Evolutionary conservation across 2,888 invertebrate species (phyloP), one percentile per base, ranked within the genome.

Genomic region (Augochlorella aurata): DNA sequence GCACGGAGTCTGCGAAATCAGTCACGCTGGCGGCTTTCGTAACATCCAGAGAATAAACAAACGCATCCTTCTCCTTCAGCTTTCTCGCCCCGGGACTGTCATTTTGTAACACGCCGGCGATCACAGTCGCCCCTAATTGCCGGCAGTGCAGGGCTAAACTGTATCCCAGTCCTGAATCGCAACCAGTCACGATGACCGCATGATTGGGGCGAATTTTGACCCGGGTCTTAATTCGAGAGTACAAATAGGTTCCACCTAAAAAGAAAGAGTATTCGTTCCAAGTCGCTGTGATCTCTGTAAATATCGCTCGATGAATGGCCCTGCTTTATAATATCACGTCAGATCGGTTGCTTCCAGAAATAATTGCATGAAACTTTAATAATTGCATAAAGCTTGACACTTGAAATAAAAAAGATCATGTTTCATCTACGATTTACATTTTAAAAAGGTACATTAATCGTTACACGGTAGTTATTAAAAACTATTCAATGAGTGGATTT

Each of bases 141-240:
- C 95, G 95, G 10, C 95, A 94, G 85, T 96, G 95, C 38, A 96
- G 94, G 0, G 97, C 96, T 69, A 97, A 92, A 2, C 96, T 96
- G 94, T 95, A 97, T 76, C 98, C 98, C 21, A 98, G 94, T 3
- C 98, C 98, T 78, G 97, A 97, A 93, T 98, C 98, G 92, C 98
- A 98, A 63, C 98, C 98, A 10, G 97, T 97, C 86, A 98, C 96
- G 24, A 97, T 82, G 18, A 93, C 73, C 7, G 87, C 85, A 7
- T 90, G 83, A 3, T 81, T 83, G 1, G 82, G 1, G 9, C 74
- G 74, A 29, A 89, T 49, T 61, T 77, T 69, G 1, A 74, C 65
- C 1, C 83, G 81, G 18, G 81, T 45, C n/a, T 70, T 71, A 16
- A 47, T 65, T n/a, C 63, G 66, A 21, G 68, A 58, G 45, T 65